These are phyloP conservation scores for Tiliacea citrago DNA, from an alignment of 2,888 invertebrate genomes.

Conservation along the genomic window DNA sequence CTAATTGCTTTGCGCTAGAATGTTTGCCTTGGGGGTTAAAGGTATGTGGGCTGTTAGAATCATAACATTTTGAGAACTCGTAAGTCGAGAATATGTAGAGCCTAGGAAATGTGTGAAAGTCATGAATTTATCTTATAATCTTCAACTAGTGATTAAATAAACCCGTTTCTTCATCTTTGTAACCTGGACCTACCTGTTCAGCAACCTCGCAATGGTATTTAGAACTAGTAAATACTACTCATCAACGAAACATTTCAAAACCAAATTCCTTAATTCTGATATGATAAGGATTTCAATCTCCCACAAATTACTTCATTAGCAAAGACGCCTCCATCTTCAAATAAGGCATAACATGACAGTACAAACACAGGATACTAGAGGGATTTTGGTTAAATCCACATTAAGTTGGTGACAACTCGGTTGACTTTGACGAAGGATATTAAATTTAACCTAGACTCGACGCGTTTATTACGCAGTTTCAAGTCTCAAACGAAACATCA, in stretches of 20 bases:
- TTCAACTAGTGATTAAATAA: background rate
- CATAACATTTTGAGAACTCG: background rate
- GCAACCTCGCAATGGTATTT: background rate
- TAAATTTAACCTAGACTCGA: slow-evolving; percentile 25
- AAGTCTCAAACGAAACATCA: background rate
- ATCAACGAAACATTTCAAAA: background rate
- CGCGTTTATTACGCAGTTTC: slow-evolving; percentile 9
- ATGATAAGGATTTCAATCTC: slow-evolving; percentile 14
- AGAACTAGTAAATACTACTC: background rate
- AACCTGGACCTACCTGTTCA: too few species aligned
- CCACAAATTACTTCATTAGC: slow-evolving; percentile 49
- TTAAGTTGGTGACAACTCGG: slow-evolving; percentile 45
- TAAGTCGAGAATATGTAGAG: background rate
- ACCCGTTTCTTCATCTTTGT: background rate
- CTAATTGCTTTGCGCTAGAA: slow-evolving; percentile 37
- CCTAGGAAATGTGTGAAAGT: background rate
- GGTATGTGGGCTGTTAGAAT: background rate
- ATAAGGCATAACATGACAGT: slow-evolving; percentile 37
- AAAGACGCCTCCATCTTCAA: slow-evolving; percentile 27
- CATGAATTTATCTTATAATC: background rate
- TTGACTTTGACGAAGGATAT: slow-evolving; percentile 42
- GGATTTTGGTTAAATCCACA: slow-evolving; percentile 52
- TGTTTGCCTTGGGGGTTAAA: background rate
- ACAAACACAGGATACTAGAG: slow-evolving; percentile 35
- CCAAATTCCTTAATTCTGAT: slow-evolving; percentile 7